A percentile compares a stretch with the other conserved stretches of the same genome.
These are phyloP conservation scores for Palythoa grandis DNA, from an alignment of 92 coral and sea anemone species.

Conservation along the genomic window DNA sequence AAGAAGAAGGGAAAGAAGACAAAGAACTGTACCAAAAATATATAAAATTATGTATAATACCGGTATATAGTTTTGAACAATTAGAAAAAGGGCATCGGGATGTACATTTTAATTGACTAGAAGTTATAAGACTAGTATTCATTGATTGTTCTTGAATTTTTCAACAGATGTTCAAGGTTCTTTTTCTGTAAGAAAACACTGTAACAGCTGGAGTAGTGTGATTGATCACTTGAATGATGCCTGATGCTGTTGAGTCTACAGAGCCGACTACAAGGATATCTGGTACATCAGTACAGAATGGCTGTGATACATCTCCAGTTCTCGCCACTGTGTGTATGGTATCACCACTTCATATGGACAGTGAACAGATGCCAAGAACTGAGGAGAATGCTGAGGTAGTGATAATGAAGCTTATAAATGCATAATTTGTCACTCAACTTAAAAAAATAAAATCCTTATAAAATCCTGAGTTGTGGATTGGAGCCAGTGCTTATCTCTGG, in stretches of 20 bases:
- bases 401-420: not conserved
- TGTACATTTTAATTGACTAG: too few species aligned
- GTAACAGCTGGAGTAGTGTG: not conserved
- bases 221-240: not conserved
- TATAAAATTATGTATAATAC: too few species aligned
- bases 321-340: conserved; percentile 27
- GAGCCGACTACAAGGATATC: not conserved
- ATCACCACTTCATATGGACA: conserved; percentile 43
- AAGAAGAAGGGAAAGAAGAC: too few species aligned
- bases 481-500: too few species aligned
- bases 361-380: conserved; percentile 24
- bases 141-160: not conserved
- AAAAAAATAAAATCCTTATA: not conserved
- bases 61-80: too few species aligned
- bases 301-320: not conserved
- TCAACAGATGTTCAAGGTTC: conserved; percentile 14
- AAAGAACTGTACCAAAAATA: too few species aligned
- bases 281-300: conserved; percentile 32
- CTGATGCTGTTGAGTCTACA: not conserved
- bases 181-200: not conserved
- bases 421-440: not conserved
- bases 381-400: conserved; percentile 50
- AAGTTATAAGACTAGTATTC: too few species aligned
- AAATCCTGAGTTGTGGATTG: not conserved
- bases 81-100: too few species aligned